Evolutionary conservation across 2,888 invertebrate genomes (phyloP), one percentile per base, ranked within the genome.

Genomic region (Disparrhopalites patrizii): DNA sequence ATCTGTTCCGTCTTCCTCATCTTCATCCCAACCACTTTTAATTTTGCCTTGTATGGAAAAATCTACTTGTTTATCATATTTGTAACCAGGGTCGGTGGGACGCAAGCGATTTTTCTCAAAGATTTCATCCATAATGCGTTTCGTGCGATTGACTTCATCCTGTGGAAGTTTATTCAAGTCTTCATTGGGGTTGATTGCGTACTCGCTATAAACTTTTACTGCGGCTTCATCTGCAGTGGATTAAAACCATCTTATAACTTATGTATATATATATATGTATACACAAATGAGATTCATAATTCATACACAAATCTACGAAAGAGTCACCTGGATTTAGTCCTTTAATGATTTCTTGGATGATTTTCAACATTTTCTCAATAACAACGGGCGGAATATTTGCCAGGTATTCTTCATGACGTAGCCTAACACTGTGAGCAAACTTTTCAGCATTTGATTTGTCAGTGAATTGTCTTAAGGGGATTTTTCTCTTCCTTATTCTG

Each of bases 11-110:
- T 68, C 68, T 5, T 71, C 72, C 4, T 74, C 75, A 3, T 77
- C 76, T 0, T 78, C 78, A 70, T 80, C 81, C 81, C 81, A 81
- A 7, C 78, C 80, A 60, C 79, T 78, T 15, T 77, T 75, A 55
- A 78, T 77, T 55, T 79, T 68, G 30, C 62, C 20, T 27, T 8
- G 23, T 33, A 27, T 36, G 36, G 68, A 55, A 69, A 78, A 81
- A 77, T 81, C 79, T 0, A 81, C 78, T 68, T 80, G 79, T 23
- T 81, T 77, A 70, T 82, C 81, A 74, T 83, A 83, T 64, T 80
- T 71, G 73, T 79, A 82, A 55, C 78, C 79, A 0, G 79, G 77
- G 74, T 82, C 82, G 1, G 77, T 79, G 0, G 80, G 80, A 68
- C 78, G 79, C 33, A 81, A 77, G 23, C 76, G 73, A 70, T 80